Base-by-base conservation (phyloP, 2,888 invertebrate genomes). In the Cartodere bifasciata region DNA sequence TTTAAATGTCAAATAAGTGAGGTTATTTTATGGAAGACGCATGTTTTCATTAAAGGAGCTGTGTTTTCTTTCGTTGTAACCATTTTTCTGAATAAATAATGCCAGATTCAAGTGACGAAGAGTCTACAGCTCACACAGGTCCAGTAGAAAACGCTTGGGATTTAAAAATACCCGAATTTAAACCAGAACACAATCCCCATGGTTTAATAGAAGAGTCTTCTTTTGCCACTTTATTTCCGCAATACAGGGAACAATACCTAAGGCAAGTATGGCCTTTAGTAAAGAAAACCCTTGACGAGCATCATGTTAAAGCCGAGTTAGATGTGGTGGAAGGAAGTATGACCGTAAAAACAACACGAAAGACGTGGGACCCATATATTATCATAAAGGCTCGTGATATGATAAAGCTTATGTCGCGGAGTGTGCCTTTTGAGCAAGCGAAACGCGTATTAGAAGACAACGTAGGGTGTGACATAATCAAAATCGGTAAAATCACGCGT, bases 321-420 rank as follows among this genome's bases (percentile, higher is more conserved):
- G 95, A 97, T 63, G 65, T 92, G 2, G 70, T 94, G 4, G 94
- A 95, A 66, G 79, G 97, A 23, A 91, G 88, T 47, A 85, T 99
- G 82, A 76, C 80, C 1, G 98, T 99, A 0, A 72, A 70, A 56
- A 98, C 98, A 0, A 94, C 94, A 0, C 68, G 85, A 31, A 94
- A 95, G 66, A 97, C 97, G 1, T 98, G 91, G 91, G 98, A 99
- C 65, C 98, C 98, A 0, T 97, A 84, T 46, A 84, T 94, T 31
- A 87, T 98, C 24, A 70, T 99, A 15, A 97, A 97, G 64, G 91
- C 94, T 0, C 70, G 97, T 37, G 98, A 98, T 58, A 72, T 97
- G 65, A 85, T 98, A 47, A 95, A 92, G 58, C 64, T 99, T 2
- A 62, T 99, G 48, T 86, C 95, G 0, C 68, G 98, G 43, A 92